Conservation (phyloP, 1,140 invertebrate species). For the Drosophila biarmipes region DNA sequence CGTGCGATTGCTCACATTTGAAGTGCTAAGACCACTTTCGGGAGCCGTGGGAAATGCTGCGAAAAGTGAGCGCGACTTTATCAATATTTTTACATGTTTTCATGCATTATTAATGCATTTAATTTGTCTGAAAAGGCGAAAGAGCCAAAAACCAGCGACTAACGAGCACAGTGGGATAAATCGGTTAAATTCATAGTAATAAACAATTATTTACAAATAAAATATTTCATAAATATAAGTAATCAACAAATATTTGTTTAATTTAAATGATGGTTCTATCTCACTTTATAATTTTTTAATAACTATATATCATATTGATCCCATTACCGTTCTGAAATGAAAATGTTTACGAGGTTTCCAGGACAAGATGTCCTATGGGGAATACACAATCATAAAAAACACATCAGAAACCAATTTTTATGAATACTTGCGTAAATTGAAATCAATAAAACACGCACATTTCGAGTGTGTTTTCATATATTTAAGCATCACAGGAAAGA, state of each 20-base stretch:
- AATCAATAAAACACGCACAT: conserved; percentile 69
- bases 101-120: conserved; percentile 79
- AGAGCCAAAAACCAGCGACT: conserved; percentile 28
- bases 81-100: conserved; percentile 64
- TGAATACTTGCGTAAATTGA: conserved; percentile 66
- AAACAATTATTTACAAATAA: not conserved
- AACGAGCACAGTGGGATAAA: conserved; percentile 28
- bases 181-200: not conserved
- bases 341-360: conserved; percentile 42
- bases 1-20: conserved; percentile 71
- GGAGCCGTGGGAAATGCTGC: conserved; percentile 36
- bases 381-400: conserved; percentile 67
- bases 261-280: too few relatives aligned
- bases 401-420: conserved; percentile 77
- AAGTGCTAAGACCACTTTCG: conserved; percentile 63
- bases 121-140: conserved; percentile 71
- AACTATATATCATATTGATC: not conserved
- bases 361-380: conserved; percentile 64
- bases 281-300: not conserved
- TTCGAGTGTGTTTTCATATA: conserved; percentile 24
- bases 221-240: not conserved
- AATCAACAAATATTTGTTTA: too few relatives aligned
- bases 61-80: conserved; percentile 55
- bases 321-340: conserved; percentile 11
- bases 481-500: conserved; percentile 42